A percentile compares a stretch with the other conserved stretches of the same genome.
phyloP scores from a whole-genome alignment of 1,140 invertebrate species.

The Drosophila melanogaster region DNA sequence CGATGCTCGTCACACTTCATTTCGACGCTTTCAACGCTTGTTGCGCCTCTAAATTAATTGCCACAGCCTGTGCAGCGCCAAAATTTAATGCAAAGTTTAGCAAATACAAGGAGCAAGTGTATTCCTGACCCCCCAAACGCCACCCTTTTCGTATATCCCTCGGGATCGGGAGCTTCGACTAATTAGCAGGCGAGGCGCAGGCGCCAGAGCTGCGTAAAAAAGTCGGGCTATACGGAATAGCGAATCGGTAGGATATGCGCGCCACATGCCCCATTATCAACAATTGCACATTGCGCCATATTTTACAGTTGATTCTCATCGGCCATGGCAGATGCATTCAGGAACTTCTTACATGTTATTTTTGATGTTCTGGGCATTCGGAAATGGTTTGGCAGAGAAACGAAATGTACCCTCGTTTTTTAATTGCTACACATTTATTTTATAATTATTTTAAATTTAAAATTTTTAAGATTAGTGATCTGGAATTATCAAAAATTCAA shows the following conservation, averaged over 20 bases:
- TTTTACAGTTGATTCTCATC: slow-evolving; percentile 74
- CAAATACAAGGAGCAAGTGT: slow-evolving; percentile 67
- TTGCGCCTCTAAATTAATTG: slow-evolving; percentile 82
- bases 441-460: background rate
- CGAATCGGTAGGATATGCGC: slow-evolving; percentile 51
- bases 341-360: background rate
- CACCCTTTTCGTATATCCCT: background rate
- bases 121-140: background rate
- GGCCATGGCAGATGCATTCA: slow-evolving; percentile 11
- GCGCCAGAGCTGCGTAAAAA: slow-evolving; percentile 52
- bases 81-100: slow-evolving; percentile 81
- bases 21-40: slow-evolving; percentile 77
- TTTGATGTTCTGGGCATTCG: background rate
- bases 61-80: slow-evolving; percentile 76
- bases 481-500: too few species aligned
- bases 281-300: slow-evolving; percentile 79
- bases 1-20: slow-evolving; percentile 73
- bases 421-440: background rate
- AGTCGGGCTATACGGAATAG: background rate
- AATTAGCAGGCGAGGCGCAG: slow-evolving; percentile 72
- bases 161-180: slow-evolving; percentile 47
- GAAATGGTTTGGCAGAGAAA: background rate
- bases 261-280: slow-evolving; percentile 80
- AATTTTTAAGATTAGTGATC: too few species aligned
- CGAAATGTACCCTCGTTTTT: too few species aligned